Evolutionary conservation across 2,797 vertebrate genomes (phyloP), one percentile per base, ranked within the genome.

Genomic region (Antennarius maculatus): DNA sequence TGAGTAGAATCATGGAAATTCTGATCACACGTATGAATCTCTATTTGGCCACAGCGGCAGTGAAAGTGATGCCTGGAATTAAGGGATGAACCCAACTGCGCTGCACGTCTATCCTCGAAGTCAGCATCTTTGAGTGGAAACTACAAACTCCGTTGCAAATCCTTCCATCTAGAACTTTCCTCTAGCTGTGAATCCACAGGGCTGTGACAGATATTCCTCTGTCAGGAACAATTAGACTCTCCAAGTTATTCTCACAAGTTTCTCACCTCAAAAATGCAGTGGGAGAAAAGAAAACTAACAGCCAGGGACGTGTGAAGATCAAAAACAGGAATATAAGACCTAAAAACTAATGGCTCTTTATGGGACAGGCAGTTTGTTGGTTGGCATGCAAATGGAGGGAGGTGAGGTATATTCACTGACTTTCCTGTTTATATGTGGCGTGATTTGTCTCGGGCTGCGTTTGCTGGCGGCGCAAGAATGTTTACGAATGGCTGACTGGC

Each of bases 361-460:
- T 48, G 77, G 62, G 61, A 77, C 53, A 57, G 78, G 55, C 74
- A 59, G 80, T 76, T 64, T 60, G 71, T 61, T 49, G 70, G 79
- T 61, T 80, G 81, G 74, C 84, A 79, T 86, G 68, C 80, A 34
- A 54, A 71, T 27, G 12, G 55, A 82, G 76, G 67, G 79, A 79
- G 78, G 77, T 79, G 65, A 67, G 57, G 74, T 70, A 80, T 60
- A 77, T 86, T 91, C 86, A 84, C 70, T 65, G 77, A 65, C 82
- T 85, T 93, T 92, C 84, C 89, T 92, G 84, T 92, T 92, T 92
- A 91, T 67, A 75, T 59, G 60, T 57, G 63, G 66, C 28, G 17
- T 66, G 81, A 67, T 83, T 85, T 73, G 73, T 69, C 74, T 75
- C 9, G 70, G 77, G 70, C 72, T 37, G 69, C 43, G 47, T 74